Evolutionary conservation across 2,888 invertebrate species (phyloP).

Genomic region (Ptycholaimellus sp.): DNA sequence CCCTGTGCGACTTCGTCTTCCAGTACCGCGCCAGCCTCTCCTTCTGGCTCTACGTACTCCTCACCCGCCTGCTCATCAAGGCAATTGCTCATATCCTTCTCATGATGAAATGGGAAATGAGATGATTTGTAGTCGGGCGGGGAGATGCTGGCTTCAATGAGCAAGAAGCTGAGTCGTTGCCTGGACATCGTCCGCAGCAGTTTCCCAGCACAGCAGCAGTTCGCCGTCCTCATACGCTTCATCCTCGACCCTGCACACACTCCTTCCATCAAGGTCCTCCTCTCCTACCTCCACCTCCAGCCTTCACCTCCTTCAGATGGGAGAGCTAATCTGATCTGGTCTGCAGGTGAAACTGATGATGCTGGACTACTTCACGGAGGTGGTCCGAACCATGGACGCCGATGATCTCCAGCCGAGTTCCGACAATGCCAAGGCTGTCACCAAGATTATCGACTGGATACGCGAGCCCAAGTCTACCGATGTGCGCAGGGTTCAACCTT

Average conservation of each 20-base stretch:
- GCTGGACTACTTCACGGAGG: conserved; percentile 31
- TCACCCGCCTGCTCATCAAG: conserved; percentile 54
- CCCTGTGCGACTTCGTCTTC: conserved; percentile 61
- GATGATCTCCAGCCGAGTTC: conserved; percentile 34
- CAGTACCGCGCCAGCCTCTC: conserved; percentile 62
- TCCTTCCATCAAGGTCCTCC: conserved; percentile 8
- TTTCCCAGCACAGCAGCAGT: conserved; percentile 9
- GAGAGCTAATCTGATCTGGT: conserved; percentile 33
- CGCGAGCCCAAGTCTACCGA: conserved; percentile 43
- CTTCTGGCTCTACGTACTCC: conserved; percentile 73
- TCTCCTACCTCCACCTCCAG: not conserved
- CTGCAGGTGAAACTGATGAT: conserved; percentile 33
- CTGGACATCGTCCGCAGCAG: conserved; percentile 22
- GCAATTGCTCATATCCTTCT: no score
- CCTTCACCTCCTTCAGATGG: conserved; percentile 53
- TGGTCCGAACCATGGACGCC: conserved; percentile 29
- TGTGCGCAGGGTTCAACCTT: conserved; percentile 40
- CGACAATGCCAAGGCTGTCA: conserved; percentile 36
- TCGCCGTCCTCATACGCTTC: conserved; percentile 7
- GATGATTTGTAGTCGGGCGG: no score
- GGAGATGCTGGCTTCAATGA: conserved; percentile 64
- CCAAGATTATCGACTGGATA: conserved; percentile 47
- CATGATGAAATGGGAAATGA: no score
- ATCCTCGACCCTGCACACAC: conserved; percentile 10
- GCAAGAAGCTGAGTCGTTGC: conserved; percentile 10